Percentiles rank a stretch among this genome's conserved stretches.
phyloP scores from a whole-genome alignment of 2,797 vertebrate species.

The Paratrypauchen microcephalus region DNA sequence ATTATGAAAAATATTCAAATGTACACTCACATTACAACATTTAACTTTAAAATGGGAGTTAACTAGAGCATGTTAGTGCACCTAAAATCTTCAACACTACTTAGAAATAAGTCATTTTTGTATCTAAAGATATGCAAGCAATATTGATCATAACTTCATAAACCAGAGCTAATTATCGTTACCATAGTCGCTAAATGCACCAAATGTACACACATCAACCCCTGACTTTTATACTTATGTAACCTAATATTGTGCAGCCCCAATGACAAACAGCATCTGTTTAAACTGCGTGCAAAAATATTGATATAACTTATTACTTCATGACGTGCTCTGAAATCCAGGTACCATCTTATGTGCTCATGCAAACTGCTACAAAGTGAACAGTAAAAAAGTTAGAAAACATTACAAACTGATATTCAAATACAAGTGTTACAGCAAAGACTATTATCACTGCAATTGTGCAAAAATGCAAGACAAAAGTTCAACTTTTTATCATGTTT shows the following conservation, averaged over 20 bases:
- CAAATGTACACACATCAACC: not conserved
- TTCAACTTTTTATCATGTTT: conserved; percentile 21
- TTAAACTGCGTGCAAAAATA: conserved; percentile 43
- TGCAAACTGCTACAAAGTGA: conserved; percentile 50
- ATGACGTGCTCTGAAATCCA: conserved; percentile 28
- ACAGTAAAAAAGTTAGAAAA: conserved; percentile 21
- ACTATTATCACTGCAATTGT: conserved; percentile 45
- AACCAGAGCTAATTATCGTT: not conserved
- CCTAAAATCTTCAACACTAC: not conserved
- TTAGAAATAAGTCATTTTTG: not conserved
- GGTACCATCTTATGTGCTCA: conserved; percentile 42
- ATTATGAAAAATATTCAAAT: not conserved
- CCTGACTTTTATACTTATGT: not conserved
- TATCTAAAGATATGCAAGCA: not conserved
- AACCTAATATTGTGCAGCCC: not conserved
- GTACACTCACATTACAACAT: too few species aligned
- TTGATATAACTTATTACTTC: conserved; percentile 18
- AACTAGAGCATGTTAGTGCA: too few species aligned
- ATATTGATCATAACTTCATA: not conserved
- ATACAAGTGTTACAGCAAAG: conserved; percentile 58
- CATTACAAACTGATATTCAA: conserved; percentile 24
- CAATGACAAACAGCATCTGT: not conserved
- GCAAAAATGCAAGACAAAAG: conserved; percentile 56
- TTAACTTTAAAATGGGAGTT: too few species aligned
- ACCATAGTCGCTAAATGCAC: not conserved